Evolutionary conservation across 2,888 invertebrate species (phyloP).

Genomic region (Sinopyrophorus schimmeli): DNA sequence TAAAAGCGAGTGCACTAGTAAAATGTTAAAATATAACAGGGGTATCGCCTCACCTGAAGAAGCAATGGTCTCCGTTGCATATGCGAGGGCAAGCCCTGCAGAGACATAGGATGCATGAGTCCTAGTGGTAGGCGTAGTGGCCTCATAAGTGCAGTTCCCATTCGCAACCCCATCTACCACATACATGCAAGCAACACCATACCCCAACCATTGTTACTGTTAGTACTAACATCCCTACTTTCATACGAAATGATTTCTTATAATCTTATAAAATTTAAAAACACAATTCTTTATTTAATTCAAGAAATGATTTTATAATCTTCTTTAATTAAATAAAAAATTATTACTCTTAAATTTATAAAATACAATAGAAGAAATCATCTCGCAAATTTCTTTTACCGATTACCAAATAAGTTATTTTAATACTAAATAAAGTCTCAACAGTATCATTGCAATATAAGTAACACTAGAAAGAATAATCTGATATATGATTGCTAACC

Average conservation of each 20-base stretch:
- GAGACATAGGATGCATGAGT: slow-evolving; percentile 55
- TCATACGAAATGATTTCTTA: not conserved
- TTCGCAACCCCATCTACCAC: slow-evolving; percentile 57
- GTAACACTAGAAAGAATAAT: no score
- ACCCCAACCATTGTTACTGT: slow-evolving; percentile 53
- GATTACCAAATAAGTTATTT: no score
- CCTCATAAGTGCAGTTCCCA: slow-evolving; percentile 52
- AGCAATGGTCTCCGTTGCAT: slow-evolving; percentile 73
- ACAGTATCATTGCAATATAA: no score
- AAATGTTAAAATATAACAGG: slow-evolving; percentile 29
- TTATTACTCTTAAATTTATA: no score
- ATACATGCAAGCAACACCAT: slow-evolving; percentile 57
- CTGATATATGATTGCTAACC: no score
- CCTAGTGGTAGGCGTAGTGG: slow-evolving; percentile 53
- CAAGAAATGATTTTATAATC: no score
- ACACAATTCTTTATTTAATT: no score
- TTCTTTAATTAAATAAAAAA: no score
- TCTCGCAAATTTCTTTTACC: no score
- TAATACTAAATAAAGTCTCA: no score
- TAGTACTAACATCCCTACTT: slow-evolving; percentile 26
- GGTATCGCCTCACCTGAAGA: slow-evolving; percentile 74
- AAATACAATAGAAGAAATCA: no score
- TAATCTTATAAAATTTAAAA: not conserved
- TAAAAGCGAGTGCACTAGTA: no score
- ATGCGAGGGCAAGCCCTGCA: slow-evolving; percentile 55